Percentiles rank a stretch among this genome's conserved stretches.
phyloP scores from a whole-genome alignment of 1,140 invertebrate genomes.

The Notospermus geniculatus region DNA sequence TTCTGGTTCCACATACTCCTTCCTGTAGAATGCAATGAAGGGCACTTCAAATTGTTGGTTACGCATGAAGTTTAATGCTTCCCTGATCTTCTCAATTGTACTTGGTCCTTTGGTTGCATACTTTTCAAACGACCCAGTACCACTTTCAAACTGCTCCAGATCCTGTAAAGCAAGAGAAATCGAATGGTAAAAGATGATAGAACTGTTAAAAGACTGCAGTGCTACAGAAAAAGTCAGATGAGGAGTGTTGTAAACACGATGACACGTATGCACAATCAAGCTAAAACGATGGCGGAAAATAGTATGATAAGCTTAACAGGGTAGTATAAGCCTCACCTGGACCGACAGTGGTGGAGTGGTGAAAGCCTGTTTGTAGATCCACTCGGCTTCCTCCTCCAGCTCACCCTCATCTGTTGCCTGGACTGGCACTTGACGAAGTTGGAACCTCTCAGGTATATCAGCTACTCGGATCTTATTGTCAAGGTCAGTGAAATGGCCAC shows the following conservation, averaged over 20 bases:
- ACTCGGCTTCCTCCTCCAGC: constrained; percentile 90
- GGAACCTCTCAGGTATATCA: constrained; percentile 59
- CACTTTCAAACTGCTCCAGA: too few relatives aligned
- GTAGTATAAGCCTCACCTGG: constrained; percentile 60
- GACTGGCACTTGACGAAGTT: constrained; percentile 71
- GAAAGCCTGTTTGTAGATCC: constrained; percentile 96
- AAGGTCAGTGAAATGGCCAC: constrained; percentile 90
- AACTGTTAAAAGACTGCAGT: too few relatives aligned
- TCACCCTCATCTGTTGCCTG: constrained; percentile 76
- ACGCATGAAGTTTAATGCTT: constrained; percentile 92
- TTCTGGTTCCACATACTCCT: constrained; percentile 95
- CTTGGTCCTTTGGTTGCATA: constrained; percentile 57
- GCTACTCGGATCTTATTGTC: constrained; percentile 77
- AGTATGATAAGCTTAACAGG: too few relatives aligned
- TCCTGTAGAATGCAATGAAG: constrained; percentile 98
- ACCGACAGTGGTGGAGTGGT: constrained; percentile 75
- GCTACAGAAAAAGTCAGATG: too few relatives aligned
- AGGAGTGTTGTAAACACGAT: too few relatives aligned
- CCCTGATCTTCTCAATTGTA: constrained; percentile 75
- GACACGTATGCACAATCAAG: too few relatives aligned
- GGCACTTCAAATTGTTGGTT: constrained; percentile 94
- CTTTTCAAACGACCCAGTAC: constrained; percentile 3
- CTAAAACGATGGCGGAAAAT: too few relatives aligned
- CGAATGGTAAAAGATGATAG: too few relatives aligned
- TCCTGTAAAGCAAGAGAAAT: too few relatives aligned